phyloP scores from a whole-genome alignment of 2,888 invertebrate genomes.

The Plagodis dolabraria region DNA sequence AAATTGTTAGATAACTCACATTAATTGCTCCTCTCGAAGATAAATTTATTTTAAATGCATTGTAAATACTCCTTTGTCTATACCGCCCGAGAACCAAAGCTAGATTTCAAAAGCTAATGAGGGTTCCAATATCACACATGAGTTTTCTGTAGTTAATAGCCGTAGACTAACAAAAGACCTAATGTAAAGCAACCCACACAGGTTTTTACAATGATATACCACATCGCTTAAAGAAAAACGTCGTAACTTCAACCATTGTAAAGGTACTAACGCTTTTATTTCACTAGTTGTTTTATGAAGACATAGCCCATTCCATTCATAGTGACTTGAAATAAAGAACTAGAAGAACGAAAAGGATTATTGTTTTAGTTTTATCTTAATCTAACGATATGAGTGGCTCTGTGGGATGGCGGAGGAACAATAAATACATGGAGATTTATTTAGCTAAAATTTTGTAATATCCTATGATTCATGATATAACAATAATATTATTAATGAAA shows the following conservation, averaged over 20 bases:
- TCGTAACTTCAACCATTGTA: slow-evolving; percentile 4
- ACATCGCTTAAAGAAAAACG: slow-evolving; percentile 3
- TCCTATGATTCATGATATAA: background rate
- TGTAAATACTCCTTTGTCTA: slow-evolving; percentile 50
- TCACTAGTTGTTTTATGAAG: slow-evolving; percentile 60
- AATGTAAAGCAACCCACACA: slow-evolving; percentile 68
- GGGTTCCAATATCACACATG: slow-evolving; percentile 54
- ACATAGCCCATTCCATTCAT: slow-evolving; percentile 67
- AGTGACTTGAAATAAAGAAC: slow-evolving; percentile 73
- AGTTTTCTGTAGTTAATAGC: slow-evolving; percentile 38
- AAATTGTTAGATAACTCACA: slow-evolving; percentile 7
- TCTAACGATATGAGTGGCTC: slow-evolving; percentile 75
- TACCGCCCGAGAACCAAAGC: slow-evolving; percentile 48
- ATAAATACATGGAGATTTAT: slow-evolving; percentile 42
- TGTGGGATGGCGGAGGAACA: slow-evolving; percentile 53
- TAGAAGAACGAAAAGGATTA: slow-evolving; percentile 80
- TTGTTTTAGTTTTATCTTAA: slow-evolving; percentile 84
- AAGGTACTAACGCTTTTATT: slow-evolving; percentile 46
- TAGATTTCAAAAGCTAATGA: slow-evolving; percentile 55
- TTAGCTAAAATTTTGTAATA: background rate
- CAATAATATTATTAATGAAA: too few relatives aligned
- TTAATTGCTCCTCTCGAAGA: slow-evolving; percentile 21
- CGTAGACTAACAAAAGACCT: slow-evolving; percentile 48
- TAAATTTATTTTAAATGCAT: slow-evolving; percentile 36
- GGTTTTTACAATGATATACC: slow-evolving; percentile 35